Evolutionary conservation across 2,888 invertebrate species (phyloP).

Genomic region (Acronicta alni): DNA sequence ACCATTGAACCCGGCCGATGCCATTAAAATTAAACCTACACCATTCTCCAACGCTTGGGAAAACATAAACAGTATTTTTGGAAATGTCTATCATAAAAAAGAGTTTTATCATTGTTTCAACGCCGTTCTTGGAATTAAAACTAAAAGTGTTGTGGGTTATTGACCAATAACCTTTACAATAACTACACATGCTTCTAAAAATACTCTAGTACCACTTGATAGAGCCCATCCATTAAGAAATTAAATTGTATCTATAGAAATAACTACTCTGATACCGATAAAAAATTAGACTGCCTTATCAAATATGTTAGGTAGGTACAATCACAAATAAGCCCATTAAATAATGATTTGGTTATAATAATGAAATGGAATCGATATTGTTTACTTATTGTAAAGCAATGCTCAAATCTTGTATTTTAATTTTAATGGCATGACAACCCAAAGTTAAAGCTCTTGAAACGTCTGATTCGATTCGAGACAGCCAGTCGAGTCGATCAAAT

Average conservation of each 20-base stretch:
- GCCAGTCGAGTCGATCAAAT: neutral
- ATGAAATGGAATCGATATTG: neutral
- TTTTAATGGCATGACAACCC: neutral
- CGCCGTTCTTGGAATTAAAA: slow-evolving; percentile 4
- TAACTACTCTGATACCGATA: slow-evolving; percentile 17
- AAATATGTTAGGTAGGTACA: slow-evolving; percentile 15
- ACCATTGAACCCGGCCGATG: slow-evolving; percentile 54
- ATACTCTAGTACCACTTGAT: slow-evolving; percentile 33
- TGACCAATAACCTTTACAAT: slow-evolving; percentile 16
- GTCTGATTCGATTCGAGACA: neutral
- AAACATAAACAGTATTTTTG: slow-evolving; percentile 28
- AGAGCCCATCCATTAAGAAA: slow-evolving; percentile 30
- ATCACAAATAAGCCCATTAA: slow-evolving; percentile 1
- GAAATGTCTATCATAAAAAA: slow-evolving; percentile 5
- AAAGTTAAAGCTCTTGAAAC: neutral
- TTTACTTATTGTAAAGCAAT: no score
- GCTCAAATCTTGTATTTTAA: no score
- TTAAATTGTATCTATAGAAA: slow-evolving; percentile 23
- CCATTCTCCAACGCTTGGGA: slow-evolving; percentile 20
- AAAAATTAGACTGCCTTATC: slow-evolving; percentile 17
- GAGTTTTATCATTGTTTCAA: slow-evolving; percentile 11
- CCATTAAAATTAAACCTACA: slow-evolving; percentile 42
- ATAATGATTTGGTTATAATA: slow-evolving; percentile 9
- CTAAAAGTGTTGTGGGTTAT: neutral
- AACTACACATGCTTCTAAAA: slow-evolving; percentile 27